Conservation (phyloP, 2,113 vertebrate species). For the Serilophus lunatus region DNA sequence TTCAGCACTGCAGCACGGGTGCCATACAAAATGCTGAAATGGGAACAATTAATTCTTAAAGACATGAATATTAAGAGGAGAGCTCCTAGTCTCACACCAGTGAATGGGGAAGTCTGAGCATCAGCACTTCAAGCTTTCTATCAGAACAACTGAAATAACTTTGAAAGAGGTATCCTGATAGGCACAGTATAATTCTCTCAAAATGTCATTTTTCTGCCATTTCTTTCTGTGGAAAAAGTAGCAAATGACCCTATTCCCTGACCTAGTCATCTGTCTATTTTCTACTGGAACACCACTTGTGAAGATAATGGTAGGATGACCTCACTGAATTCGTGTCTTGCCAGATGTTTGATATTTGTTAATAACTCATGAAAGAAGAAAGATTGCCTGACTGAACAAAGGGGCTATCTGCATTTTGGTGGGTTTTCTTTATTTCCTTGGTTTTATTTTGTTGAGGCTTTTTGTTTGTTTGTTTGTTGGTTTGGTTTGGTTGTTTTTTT, state of each 20-base stretch:
- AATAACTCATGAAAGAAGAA: neutral
- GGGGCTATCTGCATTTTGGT: neutral
- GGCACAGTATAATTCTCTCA: neutral
- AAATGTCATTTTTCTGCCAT: neutral
- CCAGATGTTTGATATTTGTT: neutral
- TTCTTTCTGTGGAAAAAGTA: neutral
- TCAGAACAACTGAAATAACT: neutral
- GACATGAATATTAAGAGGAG: neutral
- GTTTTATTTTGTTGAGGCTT: neutral
- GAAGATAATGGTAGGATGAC: neutral
- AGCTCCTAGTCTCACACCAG: neutral
- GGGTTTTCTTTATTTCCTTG: neutral
- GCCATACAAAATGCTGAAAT: neutral
- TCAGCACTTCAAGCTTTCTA: neutral
- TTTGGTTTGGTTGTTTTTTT: neutral
- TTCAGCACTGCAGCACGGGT: neutral
- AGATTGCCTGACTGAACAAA: neutral
- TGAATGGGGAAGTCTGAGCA: neutral
- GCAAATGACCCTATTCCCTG: neutral
- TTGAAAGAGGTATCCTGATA: neutral
- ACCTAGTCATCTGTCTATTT: neutral
- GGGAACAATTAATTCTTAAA: neutral
- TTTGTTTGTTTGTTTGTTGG: neutral
- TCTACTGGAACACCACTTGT: neutral
- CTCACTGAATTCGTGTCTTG: neutral